Conservation (phyloP, 2,888 invertebrate genomes). For the Cynaeus angustus region DNA sequence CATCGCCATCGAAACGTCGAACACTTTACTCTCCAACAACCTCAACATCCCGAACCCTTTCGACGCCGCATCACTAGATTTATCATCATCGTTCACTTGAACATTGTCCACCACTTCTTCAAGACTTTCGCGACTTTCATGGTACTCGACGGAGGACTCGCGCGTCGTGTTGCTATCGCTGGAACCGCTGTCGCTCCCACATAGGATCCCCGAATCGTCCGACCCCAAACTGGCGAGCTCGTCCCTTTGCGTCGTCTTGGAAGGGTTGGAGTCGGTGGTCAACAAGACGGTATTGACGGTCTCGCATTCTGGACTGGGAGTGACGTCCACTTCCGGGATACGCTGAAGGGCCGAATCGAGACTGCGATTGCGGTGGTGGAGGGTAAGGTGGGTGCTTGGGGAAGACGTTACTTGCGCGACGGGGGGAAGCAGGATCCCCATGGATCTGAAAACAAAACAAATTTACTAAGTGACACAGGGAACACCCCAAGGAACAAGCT, state of each 20-base stretch:
- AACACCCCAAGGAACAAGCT: no score
- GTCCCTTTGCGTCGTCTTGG: conserved; percentile 73
- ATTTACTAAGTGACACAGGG: no score
- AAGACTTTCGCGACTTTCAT: conserved; percentile 48
- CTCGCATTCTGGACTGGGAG: conserved; percentile 78
- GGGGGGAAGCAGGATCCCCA: conserved; percentile 79
- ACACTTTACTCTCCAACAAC: conserved; percentile 97
- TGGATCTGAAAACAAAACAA: conserved; percentile 72
- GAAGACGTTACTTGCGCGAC: conserved; percentile 74
- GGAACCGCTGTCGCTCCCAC: conserved; percentile 75
- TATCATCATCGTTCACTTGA: conserved; percentile 30
- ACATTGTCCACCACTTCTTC: conserved; percentile 39
- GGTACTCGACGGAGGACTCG: conserved; percentile 73
- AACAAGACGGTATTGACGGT: conserved; percentile 64
- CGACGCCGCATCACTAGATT: conserved; percentile 63
- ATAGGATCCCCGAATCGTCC: conserved; percentile 86
- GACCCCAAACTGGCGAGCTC: conserved; percentile 80
- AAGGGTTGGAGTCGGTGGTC: conserved; percentile 71
- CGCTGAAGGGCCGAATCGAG: conserved; percentile 91
- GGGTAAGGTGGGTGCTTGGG: conserved; percentile 73
- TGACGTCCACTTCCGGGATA: conserved; percentile 89
- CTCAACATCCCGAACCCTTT: conserved; percentile 82
- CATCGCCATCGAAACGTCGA: conserved; percentile 99
- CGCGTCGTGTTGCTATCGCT: conserved; percentile 65
- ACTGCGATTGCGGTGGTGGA: conserved; percentile 91